Evolutionary conservation across 2,113 vertebrate species (phyloP), one percentile per base, ranked within the genome.

Genomic region (Eubucco bourcierii): DNA sequence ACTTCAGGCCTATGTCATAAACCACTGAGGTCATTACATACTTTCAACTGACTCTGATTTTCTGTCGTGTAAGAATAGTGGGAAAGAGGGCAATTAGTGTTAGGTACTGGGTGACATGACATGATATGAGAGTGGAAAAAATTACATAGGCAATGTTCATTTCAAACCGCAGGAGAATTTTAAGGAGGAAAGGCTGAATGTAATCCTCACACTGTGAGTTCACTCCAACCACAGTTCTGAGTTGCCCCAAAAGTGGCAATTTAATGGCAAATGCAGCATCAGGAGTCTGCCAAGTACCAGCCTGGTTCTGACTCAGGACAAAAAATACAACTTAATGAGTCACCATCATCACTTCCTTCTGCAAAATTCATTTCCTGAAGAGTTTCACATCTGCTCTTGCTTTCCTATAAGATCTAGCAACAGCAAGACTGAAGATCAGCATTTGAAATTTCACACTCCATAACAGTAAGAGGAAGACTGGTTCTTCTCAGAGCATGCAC

Each of bases 301-400:
- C 11, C n/a, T 80, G 29, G 9, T 78, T 95, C 79, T 90, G 91
- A 95, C 64, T 96, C 91, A 90, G 79, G 78, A 37, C 0, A 9
- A 90, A 88, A 89, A 28, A 21, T 37, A 53, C 29, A 72, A 19
- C 5, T 4, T 37, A 50, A 4, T 94, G 93, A 95, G 58, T 94
- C 82, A 94, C 47, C 47, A 85, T 3, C 41, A 80, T 64, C 58
- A 65, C 53, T 94, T 90, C 84, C 85, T 94, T 88, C 76, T 92
- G 53, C 37, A 74, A 68, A 80, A 4, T 80, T 87, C 12, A 78
- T 94, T 96, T 95, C 89, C 91, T 87, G 79, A 93, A 90, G 71
- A 82, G 87, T 61, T 92, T 91, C 68, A 61, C 90, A 83, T 78
- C 24, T 34, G n/a, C 46, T 83, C n/a, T 82, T 96, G 37, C 72